Evolutionary conservation across 2,113 vertebrate genomes (phyloP).

Genomic region (Collichthys lucidus): DNA sequence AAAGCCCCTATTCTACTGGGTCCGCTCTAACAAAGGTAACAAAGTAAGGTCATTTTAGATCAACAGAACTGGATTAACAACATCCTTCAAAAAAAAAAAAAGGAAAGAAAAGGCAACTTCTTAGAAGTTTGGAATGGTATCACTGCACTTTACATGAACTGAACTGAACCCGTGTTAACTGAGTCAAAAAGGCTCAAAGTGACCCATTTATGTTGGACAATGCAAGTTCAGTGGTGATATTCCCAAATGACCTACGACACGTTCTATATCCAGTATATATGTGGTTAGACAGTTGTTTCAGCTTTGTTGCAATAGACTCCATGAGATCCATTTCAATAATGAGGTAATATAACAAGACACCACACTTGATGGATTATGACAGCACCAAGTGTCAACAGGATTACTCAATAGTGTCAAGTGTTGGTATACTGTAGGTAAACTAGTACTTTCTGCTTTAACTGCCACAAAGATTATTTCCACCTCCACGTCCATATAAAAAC

Average conservation of each 20-base stretch:
- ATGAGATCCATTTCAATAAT: slow-evolving; percentile 47
- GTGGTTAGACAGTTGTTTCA: slow-evolving; percentile 14
- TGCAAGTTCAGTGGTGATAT: slow-evolving; percentile 8
- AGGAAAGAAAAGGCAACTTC: slow-evolving; percentile 80
- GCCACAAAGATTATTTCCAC: neutral
- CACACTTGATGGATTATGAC: slow-evolving; percentile 49
- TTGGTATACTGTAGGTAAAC: slow-evolving; percentile 39
- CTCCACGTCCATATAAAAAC: slow-evolving; percentile 4
- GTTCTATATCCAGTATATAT: slow-evolving; percentile 18
- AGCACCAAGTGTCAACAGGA: slow-evolving; percentile 64
- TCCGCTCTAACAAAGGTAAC: slow-evolving; percentile 33
- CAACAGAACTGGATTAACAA: slow-evolving; percentile 62
- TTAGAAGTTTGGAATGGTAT: slow-evolving; percentile 82
- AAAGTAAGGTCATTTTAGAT: slow-evolving; percentile 47
- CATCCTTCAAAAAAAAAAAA: slow-evolving; percentile 84
- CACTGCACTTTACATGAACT: slow-evolving; percentile 72
- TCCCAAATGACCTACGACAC: slow-evolving; percentile 11
- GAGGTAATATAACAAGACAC: slow-evolving; percentile 60
- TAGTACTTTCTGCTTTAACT: slow-evolving; percentile 21
- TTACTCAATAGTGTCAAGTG: slow-evolving; percentile 55
- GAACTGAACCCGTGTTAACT: slow-evolving; percentile 46
- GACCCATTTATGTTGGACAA: slow-evolving; percentile 31
- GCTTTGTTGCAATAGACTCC: slow-evolving; percentile 2
- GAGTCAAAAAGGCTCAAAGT: slow-evolving; percentile 34
- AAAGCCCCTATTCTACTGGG: slow-evolving; percentile 44